A percentile compares a stretch with the other conserved stretches of the same genome.
Conservation (phyloP, 2,797 vertebrate species). For the Sandelia bainsii region DNA sequence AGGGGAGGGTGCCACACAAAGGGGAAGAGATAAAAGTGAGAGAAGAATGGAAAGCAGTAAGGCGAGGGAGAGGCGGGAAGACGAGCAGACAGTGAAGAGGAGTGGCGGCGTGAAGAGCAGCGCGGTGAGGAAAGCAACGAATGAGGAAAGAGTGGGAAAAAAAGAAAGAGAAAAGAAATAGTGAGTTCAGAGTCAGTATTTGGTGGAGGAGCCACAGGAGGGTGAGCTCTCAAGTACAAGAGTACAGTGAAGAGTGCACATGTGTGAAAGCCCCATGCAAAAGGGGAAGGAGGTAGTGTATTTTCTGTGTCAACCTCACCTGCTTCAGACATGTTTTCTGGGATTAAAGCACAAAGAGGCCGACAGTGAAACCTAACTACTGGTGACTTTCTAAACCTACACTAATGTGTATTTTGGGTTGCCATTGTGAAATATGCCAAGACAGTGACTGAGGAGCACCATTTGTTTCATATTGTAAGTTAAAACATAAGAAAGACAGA, state of each 20-base stretch:
- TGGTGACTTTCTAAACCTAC: neutral
- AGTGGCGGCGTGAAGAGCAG: slow-evolving; percentile 15
- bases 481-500: neutral
- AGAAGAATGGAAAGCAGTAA: neutral
- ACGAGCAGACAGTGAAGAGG: slow-evolving; percentile 2
- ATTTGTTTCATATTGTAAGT: too few species aligned
- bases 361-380: rapidly evolving
- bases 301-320: neutral
- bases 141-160: slow-evolving; percentile 32
- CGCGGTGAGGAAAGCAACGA: slow-evolving; percentile 6
- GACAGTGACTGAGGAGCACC: too few species aligned
- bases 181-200: slow-evolving; percentile 61
- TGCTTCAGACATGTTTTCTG: neutral
- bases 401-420: neutral
- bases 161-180: slow-evolving; percentile 57
- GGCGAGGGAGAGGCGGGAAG: neutral
- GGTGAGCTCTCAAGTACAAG: slow-evolving; percentile 30
- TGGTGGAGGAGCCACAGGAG: slow-evolving; percentile 48
- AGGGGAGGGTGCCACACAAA: neutral
- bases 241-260: slow-evolving; percentile 10
- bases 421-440: neutral
- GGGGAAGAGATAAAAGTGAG: neutral
- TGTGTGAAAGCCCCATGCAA: slow-evolving; percentile 7
- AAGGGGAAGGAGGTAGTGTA: neutral
- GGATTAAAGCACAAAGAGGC: neutral